Evolutionary conservation across 2,888 invertebrate genomes (phyloP), one percentile per base, ranked within the genome.

Genomic region (Eupeodes luniger): DNA sequence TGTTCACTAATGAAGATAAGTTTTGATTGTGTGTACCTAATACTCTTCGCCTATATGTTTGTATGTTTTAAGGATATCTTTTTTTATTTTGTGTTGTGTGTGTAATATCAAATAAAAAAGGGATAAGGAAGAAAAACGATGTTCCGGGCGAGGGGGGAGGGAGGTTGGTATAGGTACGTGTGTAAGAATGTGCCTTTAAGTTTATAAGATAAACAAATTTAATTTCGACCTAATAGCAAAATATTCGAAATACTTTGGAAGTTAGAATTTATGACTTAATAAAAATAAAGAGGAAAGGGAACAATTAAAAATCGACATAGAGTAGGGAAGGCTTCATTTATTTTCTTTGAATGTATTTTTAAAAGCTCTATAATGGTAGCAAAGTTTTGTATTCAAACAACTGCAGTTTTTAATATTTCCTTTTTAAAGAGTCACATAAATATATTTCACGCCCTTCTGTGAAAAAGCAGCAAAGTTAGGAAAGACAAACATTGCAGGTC

Each of bases 1-100:
- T 19, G 70, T 64, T 67, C 44, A 59, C 59, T 80, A 72, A 80
- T 80, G 80, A 74, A 80, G 80, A 80, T 66, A 74, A 74, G 80
- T 74, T 76, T 51, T 61, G 70, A 62, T 49, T 70, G 40, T 57
- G 59, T 57, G 59, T 72, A 59, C 59, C 34, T 34, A 59, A 36
- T 59, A 59, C 40, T 40, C 40, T 40, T 40, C 9, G 4, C n/a
- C 14, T 59, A 57, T 57, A 36, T 36, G 47, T 47, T 40, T 9
- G 40, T 40, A 40, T 27, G 40, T 40, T 9, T 5, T 27, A 27
- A 27, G 27, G 27, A 27, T 5, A 40, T 5, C 40, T 40, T 40
- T 47, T 47, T 59, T 59, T 72, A 47, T 59, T 53, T 69, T 69
- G 47, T 49, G 19, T 55, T 69, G 16, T 55, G 14, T 66, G 27